These are phyloP conservation scores for Pantherophis alleghaniensis DNA, from an alignment of 2,797 vertebrate species.

Conservation along the genomic window DNA sequence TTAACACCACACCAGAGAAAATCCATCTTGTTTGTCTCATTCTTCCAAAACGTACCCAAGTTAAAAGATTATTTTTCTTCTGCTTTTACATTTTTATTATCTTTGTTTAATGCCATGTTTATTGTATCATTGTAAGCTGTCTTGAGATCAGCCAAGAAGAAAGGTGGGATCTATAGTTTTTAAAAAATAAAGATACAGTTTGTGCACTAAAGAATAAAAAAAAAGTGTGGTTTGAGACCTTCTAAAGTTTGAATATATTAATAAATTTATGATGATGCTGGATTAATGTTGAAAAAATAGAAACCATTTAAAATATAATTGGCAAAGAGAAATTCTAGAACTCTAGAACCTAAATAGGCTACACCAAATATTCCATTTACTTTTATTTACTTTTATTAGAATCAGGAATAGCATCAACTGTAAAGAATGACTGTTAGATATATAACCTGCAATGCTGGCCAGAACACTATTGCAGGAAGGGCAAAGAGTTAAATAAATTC, in stretches of 20 bases:
- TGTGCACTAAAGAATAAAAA: background rate
- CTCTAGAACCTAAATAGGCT: background rate
- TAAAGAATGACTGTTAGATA: background rate
- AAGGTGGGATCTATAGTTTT: background rate
- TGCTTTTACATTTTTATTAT: background rate
- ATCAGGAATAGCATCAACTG: background rate
- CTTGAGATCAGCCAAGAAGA: background rate
- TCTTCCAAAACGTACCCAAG: background rate
- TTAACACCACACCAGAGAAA: background rate
- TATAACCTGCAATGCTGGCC: background rate
- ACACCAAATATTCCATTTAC: background rate
- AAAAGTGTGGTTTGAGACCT: background rate
- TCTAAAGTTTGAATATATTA: background rate
- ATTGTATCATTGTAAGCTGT: background rate
- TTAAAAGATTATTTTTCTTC: background rate
- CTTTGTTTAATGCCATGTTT: background rate
- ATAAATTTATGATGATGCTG: background rate
- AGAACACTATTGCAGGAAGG: background rate
- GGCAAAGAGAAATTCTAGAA: background rate
- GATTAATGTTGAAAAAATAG: background rate
- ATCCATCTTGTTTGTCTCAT: background rate
- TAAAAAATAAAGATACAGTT: background rate
- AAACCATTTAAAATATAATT: slow-evolving; percentile 13
- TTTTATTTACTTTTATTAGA: background rate
- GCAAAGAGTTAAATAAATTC: slow-evolving; percentile 13